phyloP scores from a whole-genome alignment of 2,888 invertebrate genomes.

The Orchesellides sinensis region DNA sequence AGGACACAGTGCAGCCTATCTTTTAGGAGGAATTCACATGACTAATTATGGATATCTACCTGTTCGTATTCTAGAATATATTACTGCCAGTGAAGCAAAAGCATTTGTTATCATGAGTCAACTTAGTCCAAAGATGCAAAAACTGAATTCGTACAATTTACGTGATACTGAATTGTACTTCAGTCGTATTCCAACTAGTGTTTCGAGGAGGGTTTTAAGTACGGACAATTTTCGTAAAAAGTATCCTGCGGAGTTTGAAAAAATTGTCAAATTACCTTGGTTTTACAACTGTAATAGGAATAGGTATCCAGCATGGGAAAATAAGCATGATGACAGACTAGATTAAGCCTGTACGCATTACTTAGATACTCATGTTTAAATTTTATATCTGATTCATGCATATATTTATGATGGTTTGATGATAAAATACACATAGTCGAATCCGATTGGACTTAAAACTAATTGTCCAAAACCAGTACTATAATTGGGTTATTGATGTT shows the following conservation, averaged over 20 bases:
- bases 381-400: too few species aligned
- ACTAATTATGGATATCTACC: conserved; percentile 49
- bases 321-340: conserved; percentile 18
- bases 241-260: neutral
- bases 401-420: too few species aligned
- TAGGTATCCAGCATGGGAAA: conserved; percentile 44
- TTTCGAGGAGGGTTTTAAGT: neutral
- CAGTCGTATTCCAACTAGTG: neutral
- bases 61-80: conserved; percentile 7
- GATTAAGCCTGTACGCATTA: too few species aligned
- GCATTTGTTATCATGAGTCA: neutral
- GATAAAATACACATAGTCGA: too few species aligned
- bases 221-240: neutral
- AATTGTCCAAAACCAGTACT: too few species aligned
- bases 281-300: conserved; percentile 48
- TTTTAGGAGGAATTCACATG: conserved; percentile 57
- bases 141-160: neutral
- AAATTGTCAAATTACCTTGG: conserved; percentile 52
- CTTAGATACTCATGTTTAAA: too few species aligned
- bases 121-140: neutral
- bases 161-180: neutral
- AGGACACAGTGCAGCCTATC: conserved; percentile 16
- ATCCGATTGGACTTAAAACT: too few species aligned
- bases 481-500: too few species aligned
- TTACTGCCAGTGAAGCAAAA: conserved; percentile 4